Evolutionary conservation across 2,113 vertebrate species (phyloP).

Genomic region (Megaceryle torquata): DNA sequence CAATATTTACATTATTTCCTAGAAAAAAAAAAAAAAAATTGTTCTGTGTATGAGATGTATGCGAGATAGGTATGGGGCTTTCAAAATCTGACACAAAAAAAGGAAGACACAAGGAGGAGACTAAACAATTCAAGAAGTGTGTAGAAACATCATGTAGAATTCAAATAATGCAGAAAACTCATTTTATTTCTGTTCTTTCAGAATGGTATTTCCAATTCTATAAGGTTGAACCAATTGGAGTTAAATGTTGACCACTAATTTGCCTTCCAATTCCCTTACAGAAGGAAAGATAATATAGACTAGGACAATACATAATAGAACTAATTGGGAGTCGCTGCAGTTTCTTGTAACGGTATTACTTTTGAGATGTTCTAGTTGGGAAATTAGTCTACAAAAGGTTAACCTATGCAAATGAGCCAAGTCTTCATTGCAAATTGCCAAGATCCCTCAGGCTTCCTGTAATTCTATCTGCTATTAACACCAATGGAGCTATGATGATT

Average conservation of each 20-base stretch:
- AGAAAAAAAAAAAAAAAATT: not conserved
- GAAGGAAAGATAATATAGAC: not conserved
- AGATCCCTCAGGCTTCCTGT: not conserved
- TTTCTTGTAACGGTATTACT: not conserved
- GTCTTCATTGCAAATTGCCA: not conserved
- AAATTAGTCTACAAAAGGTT: not conserved
- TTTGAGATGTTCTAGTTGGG: not conserved
- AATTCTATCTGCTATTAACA: not conserved
- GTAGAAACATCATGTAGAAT: not conserved
- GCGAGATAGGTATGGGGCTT: not conserved
- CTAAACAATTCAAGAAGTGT: not conserved
- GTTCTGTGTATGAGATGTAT: rapidly evolving
- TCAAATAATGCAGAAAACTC: rapidly evolving
- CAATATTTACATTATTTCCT: not conserved
- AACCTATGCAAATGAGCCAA: not conserved
- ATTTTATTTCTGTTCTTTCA: not conserved
- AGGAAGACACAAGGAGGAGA: not conserved
- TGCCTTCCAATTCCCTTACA: not conserved
- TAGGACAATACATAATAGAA: not conserved
- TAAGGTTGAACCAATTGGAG: not conserved
- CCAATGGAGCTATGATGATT: not conserved
- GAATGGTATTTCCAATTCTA: not conserved
- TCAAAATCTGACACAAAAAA: not conserved
- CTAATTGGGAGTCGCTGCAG: not conserved
- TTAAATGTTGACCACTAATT: not conserved